Base-by-base conservation (phyloP, 2,888 invertebrate species). In the Leucania comma region DNA sequence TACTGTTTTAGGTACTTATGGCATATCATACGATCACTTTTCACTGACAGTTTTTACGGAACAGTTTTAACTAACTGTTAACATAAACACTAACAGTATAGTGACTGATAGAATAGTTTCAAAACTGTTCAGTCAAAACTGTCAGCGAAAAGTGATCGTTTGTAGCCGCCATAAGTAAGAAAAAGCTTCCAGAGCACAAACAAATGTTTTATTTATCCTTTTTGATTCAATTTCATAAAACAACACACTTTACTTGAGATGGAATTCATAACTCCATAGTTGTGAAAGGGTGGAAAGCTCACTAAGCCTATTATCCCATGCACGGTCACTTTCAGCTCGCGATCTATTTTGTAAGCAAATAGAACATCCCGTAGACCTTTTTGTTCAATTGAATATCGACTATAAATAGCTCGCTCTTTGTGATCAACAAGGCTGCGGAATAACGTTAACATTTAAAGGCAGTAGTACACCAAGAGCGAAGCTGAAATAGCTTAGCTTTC, bases 281-380 rank as follows among this genome's bases (percentile, higher is more conserved):
- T 10, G 35, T 10, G 12, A 63, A 70, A 57, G 58, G 59, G 32
- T 62, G 38, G 48, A 51, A 60, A 54, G 56, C 29, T 20, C 29
- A 32, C 42, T 73, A 70, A 72, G 71, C 72, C 38, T 24, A 57
- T 65, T 64, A 76, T 65, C 66, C 56, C 42, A 83, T 72, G 78
- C 68, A 48, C 22, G 66, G 57, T 56, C 62, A 60, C 24, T 56
- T 66, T 70, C 42, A 54, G 29, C 20, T 17, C 64, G 51, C 48
- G 64, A 74, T 75, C 60, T 69, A 65, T 69, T 72, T 62, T 63
- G 42, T 58, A 71, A 50, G 35, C 42, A 74, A 75, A 79, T 61
- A 76, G 64, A 68, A 67, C 63, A 79, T 38, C 26, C 35, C 59
- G 17, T 58, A 4, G 29, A 61, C 53, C 29, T 68, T 78, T 66